Evolutionary conservation across 2,113 vertebrate species (phyloP), one percentile per base, ranked within the genome.

Genomic region (human (Homo sapiens)): DNA sequence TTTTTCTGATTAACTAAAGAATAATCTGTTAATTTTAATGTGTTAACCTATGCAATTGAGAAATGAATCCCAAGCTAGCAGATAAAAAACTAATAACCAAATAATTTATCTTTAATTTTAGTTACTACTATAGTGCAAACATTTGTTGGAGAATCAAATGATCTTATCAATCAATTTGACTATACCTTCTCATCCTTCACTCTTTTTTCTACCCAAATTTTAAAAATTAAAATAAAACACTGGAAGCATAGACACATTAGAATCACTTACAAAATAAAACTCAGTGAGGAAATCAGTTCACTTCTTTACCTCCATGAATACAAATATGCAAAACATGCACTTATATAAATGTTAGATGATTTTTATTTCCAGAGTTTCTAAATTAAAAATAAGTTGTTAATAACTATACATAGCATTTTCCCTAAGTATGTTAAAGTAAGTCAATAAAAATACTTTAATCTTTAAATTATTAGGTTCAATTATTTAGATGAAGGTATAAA

Each of bases 21-120:
- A 81, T 79, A 25, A 70, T 76, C 61, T 59, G 5, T 89, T 93
- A 96, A 89, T 88, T 93, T 83, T 20, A 90, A 96, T 80, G 92
- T 93, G 22, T 95, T 92, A 93, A 55, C 6, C 30, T 76, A 86
- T 27, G 32, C n/a, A 92, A 72, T 45, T 97, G 48, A 92, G 30
- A 93, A 95, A 61, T 92, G 38, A 83, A 79, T 45, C 27, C 16
- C 32, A 86, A 73, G n/a, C 59, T 68, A 68, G 35, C 78, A 96
- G 45, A 30, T 95, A 68, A 97, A 68, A 94, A 93, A 72, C 59
- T 80, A 89, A 68, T 59, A 88, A 73, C n/a, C 75, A 93, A 95
- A 95, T 70, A 78, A 73, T 85, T 90, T 89, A 75, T 86, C 43
- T 96, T 93, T 89, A 30, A 68, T 55, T 94, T 93, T 66, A 89